Evolutionary conservation across 2,888 invertebrate species (phyloP).

Genomic region (Troilus luridus): DNA sequence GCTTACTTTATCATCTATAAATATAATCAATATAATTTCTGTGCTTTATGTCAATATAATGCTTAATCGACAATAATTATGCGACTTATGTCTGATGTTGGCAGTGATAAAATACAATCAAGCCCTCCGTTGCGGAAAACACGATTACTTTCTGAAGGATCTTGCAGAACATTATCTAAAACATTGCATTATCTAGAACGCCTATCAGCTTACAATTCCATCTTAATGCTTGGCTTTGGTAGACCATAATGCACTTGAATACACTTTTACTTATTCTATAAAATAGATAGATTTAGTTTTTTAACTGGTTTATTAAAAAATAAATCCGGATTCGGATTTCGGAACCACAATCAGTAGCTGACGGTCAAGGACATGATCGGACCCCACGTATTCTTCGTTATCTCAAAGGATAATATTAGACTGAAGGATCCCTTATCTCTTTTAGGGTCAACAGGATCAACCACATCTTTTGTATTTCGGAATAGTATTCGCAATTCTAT

Average conservation of each 20-base stretch:
- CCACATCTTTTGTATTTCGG: background rate
- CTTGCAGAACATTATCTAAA: too few relatives aligned
- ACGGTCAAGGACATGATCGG: conserved; percentile 24
- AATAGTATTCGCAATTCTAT: background rate
- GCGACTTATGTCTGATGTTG: too few relatives aligned
- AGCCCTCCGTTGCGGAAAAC: too few relatives aligned
- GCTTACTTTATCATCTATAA: too few relatives aligned
- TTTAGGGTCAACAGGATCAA: background rate
- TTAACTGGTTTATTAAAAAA: background rate
- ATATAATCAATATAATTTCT: too few relatives aligned
- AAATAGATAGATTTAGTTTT: background rate
- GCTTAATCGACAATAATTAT: too few relatives aligned
- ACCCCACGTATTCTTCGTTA: conserved; percentile 17
- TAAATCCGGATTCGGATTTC: background rate
- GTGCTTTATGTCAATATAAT: too few relatives aligned
- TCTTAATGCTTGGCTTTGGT: too few relatives aligned
- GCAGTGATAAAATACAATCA: too few relatives aligned
- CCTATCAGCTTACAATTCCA: too few relatives aligned
- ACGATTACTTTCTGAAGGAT: too few relatives aligned
- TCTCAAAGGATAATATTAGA: conserved; percentile 32
- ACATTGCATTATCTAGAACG: too few relatives aligned
- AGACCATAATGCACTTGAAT: background rate
- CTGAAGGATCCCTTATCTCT: conserved; percentile 26
- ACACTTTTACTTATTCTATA: background rate
- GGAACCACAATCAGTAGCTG: background rate